phyloP scores from a whole-genome alignment of 2,888 invertebrate species.

The Dicycla oo region DNA sequence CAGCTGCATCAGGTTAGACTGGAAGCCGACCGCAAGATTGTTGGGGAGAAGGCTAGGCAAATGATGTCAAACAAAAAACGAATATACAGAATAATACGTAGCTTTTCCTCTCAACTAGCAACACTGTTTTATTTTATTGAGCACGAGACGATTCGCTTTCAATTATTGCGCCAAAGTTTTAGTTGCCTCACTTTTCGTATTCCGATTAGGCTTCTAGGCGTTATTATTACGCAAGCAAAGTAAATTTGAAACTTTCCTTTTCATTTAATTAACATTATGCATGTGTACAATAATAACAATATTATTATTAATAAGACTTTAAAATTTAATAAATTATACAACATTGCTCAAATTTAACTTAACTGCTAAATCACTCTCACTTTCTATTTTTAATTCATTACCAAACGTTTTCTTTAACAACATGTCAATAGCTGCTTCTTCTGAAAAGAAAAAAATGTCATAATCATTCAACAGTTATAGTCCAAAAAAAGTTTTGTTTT shows the following conservation, averaged over 20 bases:
- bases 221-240: conserved; percentile 4
- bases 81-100: neutral
- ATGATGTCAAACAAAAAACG: neutral
- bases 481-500: neutral
- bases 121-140: neutral
- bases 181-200: neutral
- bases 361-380: conserved; percentile 83
- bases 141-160: neutral
- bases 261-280: conserved; percentile 62
- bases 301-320: conserved; percentile 70
- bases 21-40: too few relatives aligned
- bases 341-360: conserved; percentile 84
- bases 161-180: neutral
- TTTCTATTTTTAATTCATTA: conserved; percentile 89
- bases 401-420: conserved; percentile 90
- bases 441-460: conserved; percentile 80
- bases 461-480: neutral
- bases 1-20: too few relatives aligned
- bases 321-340: conserved; percentile 74
- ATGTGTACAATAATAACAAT: conserved; percentile 78
- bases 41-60: too few relatives aligned
- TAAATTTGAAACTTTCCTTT: conserved; percentile 53
- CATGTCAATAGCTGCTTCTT: conserved; percentile 91
- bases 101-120: neutral
- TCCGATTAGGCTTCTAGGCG: too few relatives aligned